A percentile compares a stretch with the other conserved stretches of the same genome.
These are phyloP conservation scores for Poecilus cupreus DNA, from an alignment of 2,888 invertebrate species.

Conservation along the genomic window DNA sequence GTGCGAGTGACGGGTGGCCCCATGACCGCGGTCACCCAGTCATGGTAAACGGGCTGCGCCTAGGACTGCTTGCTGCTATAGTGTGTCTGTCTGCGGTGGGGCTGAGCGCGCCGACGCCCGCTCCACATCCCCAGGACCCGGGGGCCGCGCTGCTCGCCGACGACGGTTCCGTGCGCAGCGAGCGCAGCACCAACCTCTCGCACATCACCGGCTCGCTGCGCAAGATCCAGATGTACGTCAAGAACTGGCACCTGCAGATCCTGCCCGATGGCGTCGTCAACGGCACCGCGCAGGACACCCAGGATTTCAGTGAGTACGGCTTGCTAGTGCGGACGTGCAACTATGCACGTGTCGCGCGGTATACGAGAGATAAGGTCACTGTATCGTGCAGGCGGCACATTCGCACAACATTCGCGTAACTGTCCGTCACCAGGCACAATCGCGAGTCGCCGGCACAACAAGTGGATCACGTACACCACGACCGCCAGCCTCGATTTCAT, in stretches of 20 bases:
- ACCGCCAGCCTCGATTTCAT: too few species aligned
- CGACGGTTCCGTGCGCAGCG: slow-evolving; percentile 76
- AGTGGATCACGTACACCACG: not conserved
- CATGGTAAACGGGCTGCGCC: slow-evolving; percentile 73
- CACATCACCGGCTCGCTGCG: slow-evolving; percentile 86
- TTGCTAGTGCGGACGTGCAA: slow-evolving; percentile 33
- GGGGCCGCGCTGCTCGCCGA: slow-evolving; percentile 62
- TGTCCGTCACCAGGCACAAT: not conserved
- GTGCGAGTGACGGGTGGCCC: slow-evolving; percentile 59
- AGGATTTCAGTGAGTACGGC: slow-evolving; percentile 87
- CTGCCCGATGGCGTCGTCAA: slow-evolving; percentile 90
- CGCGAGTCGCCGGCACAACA: not conserved
- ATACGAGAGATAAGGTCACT: slow-evolving; percentile 45
- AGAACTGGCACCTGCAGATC: slow-evolving; percentile 88
- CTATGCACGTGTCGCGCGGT: slow-evolving; percentile 41
- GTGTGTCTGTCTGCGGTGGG: slow-evolving; percentile 70
- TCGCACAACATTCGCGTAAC: slow-evolving; percentile 9
- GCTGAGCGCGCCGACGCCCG: too few species aligned
- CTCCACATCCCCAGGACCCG: too few species aligned
- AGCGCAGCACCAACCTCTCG: slow-evolving; percentile 87
- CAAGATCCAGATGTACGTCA: slow-evolving; percentile 89
- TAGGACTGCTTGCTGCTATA: slow-evolving; percentile 70
- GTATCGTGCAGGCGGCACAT: slow-evolving; percentile 46
- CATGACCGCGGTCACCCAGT: slow-evolving; percentile 67
- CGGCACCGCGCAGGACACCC: slow-evolving; percentile 86